Evolutionary conservation across 2,113 vertebrate genomes (phyloP), one percentile per base, ranked within the genome.

Genomic region (Ammodytes dubius): DNA sequence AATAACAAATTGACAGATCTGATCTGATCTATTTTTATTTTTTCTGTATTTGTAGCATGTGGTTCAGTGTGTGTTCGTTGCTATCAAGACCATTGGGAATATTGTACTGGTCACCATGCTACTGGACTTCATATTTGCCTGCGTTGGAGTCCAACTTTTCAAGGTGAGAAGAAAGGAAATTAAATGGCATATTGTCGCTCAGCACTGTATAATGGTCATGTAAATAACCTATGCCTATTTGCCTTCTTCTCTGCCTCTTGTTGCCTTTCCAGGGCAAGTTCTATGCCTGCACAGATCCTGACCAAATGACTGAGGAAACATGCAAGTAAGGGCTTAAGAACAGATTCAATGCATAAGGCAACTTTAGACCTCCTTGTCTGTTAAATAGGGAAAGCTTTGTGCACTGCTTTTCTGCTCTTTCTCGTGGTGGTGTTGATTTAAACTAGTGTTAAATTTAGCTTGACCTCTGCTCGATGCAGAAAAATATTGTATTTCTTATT

Each of bases 111-210:
- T 99, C 80, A 98, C 96, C 0, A 97, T 97, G 0, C 86, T 99
- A 74, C 94, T 99, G 82, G 97, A 99, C 90, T 99, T 99, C 93
- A 97, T 98, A 95, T 99, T 99, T 8, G 96, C 97, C 82, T 99
- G 97, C 92, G 97, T 99, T 0, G 97, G 97, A 0, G 97, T 99
- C 12, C 97, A 99, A 89, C 97, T 99, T 19, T 99, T 99, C 92
- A 98, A 97, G 96, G 97, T 99, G 7, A 68, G 79, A 53, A 6
- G 12, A 52, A 27, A 67, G 5, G 3, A 52, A 66, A 49, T 9
- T 3, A 14, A 19, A 42, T 43, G 35, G 5, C 14, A 19, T 7
- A 19, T 4, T 66, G 2, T 56, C 58, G 0, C 4, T 13, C 3
- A 45, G 11, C 4, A 12, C 8, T 60, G 8, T 8, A 7, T 39